Percentiles rank a stretch among this genome's conserved stretches.
Conservation (phyloP, 2,888 invertebrate genomes). For the Dynastes maya region DNA sequence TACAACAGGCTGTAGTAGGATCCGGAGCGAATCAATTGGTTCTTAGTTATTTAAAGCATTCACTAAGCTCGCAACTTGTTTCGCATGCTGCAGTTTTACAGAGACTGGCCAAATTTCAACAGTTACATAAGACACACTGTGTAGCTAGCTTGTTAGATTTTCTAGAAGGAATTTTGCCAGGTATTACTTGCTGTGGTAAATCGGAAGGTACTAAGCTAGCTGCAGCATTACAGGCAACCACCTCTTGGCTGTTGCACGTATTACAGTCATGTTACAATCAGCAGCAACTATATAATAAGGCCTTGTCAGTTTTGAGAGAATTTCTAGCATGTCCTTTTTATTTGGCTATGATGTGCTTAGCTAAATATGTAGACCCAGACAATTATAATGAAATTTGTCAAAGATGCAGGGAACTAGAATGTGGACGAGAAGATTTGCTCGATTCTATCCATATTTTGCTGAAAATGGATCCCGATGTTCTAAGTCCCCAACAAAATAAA, state of each 20-base stretch:
- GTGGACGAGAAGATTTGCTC: slow-evolving; percentile 71
- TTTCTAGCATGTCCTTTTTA: slow-evolving; percentile 79
- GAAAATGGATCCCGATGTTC: slow-evolving; percentile 77
- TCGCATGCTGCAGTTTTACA: slow-evolving; percentile 92
- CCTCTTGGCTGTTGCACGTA: slow-evolving; percentile 87
- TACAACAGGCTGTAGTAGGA: slow-evolving; percentile 95
- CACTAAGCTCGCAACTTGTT: slow-evolving; percentile 90
- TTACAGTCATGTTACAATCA: slow-evolving; percentile 71
- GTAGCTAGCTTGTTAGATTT: slow-evolving; percentile 90
- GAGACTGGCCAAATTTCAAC: slow-evolving; percentile 91
- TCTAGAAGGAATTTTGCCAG: slow-evolving; percentile 79
- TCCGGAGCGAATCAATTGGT: slow-evolving; percentile 93
- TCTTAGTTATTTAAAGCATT: slow-evolving; percentile 93
- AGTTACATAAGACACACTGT: slow-evolving; percentile 87
- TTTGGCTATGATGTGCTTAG: slow-evolving; percentile 87
- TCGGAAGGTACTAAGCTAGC: slow-evolving; percentile 91
- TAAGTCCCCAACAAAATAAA: slow-evolving; percentile 73
- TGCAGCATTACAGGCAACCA: slow-evolving; percentile 85
- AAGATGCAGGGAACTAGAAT: slow-evolving; percentile 54
- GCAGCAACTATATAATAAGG: slow-evolving; percentile 76
- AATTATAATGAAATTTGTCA: slow-evolving; percentile 71
- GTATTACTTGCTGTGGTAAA: slow-evolving; percentile 83
- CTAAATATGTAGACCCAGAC: slow-evolving; percentile 86
- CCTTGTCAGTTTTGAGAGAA: slow-evolving; percentile 79
- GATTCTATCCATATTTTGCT: slow-evolving; percentile 77